Conservation (phyloP, 2,113 vertebrate species). For the Artemisiospiza belli region DNA sequence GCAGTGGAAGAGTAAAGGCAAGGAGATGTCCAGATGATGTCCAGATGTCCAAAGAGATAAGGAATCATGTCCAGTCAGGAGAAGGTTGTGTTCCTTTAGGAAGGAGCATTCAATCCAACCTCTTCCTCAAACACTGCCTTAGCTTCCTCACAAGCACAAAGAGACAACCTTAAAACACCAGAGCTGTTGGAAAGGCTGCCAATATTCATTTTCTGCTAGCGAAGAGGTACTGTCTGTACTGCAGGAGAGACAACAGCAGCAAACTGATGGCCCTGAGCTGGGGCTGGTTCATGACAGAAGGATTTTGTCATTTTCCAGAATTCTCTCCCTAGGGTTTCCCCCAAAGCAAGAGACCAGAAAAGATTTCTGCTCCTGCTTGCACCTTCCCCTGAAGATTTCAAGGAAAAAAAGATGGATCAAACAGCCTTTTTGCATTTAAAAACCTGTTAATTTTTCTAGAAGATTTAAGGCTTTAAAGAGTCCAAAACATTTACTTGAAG, state of each 20-base stretch:
- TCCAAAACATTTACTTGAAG: conserved; percentile 23
- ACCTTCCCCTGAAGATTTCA: background rate
- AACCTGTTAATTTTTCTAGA: background rate
- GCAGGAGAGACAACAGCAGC: background rate
- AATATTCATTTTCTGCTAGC: background rate
- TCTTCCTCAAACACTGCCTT: background rate
- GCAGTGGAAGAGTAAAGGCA: background rate
- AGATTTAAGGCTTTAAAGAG: conserved; percentile 35
- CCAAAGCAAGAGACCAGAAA: background rate
- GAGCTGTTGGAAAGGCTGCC: background rate
- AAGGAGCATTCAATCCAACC: background rate
- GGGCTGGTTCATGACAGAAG: background rate
- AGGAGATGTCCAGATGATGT: background rate
- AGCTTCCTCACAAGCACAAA: background rate
- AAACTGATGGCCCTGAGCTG: background rate
- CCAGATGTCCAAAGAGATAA: no score
- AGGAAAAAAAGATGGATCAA: background rate
- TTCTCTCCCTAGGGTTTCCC: background rate
- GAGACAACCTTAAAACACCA: background rate
- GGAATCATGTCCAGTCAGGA: background rate
- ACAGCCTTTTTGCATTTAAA: conserved; percentile 45
- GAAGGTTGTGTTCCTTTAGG: background rate
- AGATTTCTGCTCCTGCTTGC: background rate
- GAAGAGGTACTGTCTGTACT: background rate
- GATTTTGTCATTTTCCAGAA: conserved; percentile 1